Evolutionary conservation across 2,888 invertebrate species (phyloP).

Genomic region (Melieria crassipennis): DNA sequence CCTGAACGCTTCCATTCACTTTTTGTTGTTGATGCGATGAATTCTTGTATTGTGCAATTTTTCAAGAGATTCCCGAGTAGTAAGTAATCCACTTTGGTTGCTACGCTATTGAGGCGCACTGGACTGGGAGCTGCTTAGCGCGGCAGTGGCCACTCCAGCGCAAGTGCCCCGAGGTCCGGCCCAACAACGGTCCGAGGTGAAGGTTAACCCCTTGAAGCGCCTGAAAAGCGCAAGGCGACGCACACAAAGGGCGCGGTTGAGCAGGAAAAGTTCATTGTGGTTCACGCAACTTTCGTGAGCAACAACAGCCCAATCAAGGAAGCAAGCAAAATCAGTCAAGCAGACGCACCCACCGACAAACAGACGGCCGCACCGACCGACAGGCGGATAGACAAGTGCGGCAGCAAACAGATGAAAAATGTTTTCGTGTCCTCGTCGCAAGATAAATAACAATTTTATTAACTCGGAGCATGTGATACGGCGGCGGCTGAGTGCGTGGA

Average conservation of each 20-base stretch:
- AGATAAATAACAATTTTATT: conserved; percentile 6
- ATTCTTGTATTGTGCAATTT: too few species aligned
- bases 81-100: too few species aligned
- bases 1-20: too few species aligned
- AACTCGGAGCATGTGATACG: not conserved
- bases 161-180: too few species aligned
- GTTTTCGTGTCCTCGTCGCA: not conserved
- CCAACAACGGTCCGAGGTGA: too few species aligned
- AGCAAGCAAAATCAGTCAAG: not conserved
- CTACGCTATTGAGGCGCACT: too few species aligned
- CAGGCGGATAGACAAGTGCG: not conserved
- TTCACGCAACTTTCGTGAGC: not conserved
- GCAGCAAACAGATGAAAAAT: conserved; percentile 7
- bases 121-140: too few species aligned
- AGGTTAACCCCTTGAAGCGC: not conserved
- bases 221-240: conserved; percentile 24
- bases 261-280: not conserved
- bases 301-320: not conserved
- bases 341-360: too few species aligned
- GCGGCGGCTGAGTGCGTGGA: not conserved
- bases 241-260: conserved; percentile 3
- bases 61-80: too few species aligned
- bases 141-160: too few species aligned
- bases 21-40: too few species aligned
- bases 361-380: too few species aligned